Percentiles rank a stretch among this genome's conserved stretches.
Evolutionary conservation across 92 coral and sea anemone genomes (phyloP).

Genomic region (Meandrina meandrites): DNA sequence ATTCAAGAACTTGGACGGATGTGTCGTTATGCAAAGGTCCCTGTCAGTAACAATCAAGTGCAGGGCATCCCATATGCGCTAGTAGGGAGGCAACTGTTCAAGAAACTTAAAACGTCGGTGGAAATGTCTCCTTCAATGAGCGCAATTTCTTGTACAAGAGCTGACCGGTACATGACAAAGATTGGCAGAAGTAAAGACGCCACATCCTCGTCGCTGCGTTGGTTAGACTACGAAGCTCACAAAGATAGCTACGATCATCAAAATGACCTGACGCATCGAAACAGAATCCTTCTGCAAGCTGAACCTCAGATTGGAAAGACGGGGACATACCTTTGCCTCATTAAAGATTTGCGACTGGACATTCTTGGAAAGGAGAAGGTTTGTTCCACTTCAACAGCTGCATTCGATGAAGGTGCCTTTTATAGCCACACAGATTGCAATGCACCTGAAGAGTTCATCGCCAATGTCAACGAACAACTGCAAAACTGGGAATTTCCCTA

Average conservation of each 20-base stretch:
- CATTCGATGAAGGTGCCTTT: conserved; percentile 31
- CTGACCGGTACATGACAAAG: conserved; percentile 49
- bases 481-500: conserved; percentile 35
- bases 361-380: conserved; percentile 19
- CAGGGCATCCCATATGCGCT: conserved; percentile 39
- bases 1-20: conserved; percentile 59
- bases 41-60: not conserved
- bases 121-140: conserved; percentile 35
- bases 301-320: conserved; percentile 69
- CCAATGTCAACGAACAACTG: not conserved
- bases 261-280: conserved; percentile 31
- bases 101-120: conserved; percentile 33
- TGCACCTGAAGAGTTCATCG: not conserved
- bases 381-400: not conserved
- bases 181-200: not conserved
- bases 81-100: conserved; percentile 37
- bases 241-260: conserved; percentile 48
- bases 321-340: conserved; percentile 54
- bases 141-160: conserved; percentile 27
- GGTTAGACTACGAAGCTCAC: conserved; percentile 39
- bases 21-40: conserved; percentile 48
- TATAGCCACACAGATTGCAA: not conserved
- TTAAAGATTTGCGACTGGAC: conserved; percentile 47
- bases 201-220: conserved; percentile 36
- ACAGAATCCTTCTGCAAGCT: conserved; percentile 59